phyloP scores from a whole-genome alignment of 2,797 vertebrate genomes.

The Yasuhikotakia modesta region DNA sequence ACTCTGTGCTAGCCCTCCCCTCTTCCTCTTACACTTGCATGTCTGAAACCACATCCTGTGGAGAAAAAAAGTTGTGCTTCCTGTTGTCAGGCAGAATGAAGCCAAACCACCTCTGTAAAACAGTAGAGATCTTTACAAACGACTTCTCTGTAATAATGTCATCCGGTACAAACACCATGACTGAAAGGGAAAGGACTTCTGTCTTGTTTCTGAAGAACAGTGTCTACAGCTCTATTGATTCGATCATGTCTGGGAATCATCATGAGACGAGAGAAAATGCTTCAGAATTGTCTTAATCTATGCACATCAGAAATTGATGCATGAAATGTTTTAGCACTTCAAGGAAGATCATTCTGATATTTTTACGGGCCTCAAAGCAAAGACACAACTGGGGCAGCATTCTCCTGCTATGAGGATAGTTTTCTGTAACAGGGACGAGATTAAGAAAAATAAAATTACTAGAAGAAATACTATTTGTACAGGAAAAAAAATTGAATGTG shows the following conservation, averaged over 20 bases:
- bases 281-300: not conserved
- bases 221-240: not conserved
- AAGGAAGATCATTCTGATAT: not conserved
- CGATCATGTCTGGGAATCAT: not conserved
- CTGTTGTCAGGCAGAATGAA: conserved; percentile 58
- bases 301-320: not conserved
- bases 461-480: not conserved
- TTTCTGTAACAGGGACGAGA: no score
- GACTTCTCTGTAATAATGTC: not conserved
- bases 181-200: conserved; percentile 28
- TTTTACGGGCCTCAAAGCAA: not conserved
- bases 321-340: not conserved
- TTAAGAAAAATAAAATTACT: not conserved
- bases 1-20: conserved; percentile 55
- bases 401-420: not conserved
- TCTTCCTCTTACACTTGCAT: conserved; percentile 62
- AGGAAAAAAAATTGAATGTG: not conserved
- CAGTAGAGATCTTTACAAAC: not conserved
- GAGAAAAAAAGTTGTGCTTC: conserved; percentile 57
- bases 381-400: not conserved
- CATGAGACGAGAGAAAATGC: not conserved
- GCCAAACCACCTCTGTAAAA: conserved; percentile 23
- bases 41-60: conserved; percentile 65
- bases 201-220: conserved; percentile 39
- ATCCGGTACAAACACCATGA: not conserved